Percentiles rank a stretch among this genome's conserved stretches.
phyloP scores from a whole-genome alignment of 2,113 vertebrate species.

The Sterna hirundo region DNA sequence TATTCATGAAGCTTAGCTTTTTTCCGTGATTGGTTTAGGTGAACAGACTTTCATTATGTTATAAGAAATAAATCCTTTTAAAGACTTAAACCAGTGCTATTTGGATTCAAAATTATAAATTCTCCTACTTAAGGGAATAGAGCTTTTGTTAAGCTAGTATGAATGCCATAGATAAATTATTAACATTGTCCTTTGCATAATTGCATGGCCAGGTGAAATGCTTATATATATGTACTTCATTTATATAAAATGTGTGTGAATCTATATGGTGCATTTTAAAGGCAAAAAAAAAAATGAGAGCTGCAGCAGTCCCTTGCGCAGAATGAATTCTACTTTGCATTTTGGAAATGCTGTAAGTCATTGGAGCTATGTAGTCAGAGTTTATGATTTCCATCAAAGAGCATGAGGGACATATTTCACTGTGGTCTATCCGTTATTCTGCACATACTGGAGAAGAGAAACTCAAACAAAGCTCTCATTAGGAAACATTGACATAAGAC shows the following conservation, averaged over 20 bases:
- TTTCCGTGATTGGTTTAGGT: not conserved
- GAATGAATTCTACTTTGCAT: constrained; percentile 23
- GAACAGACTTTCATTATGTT: constrained; percentile 14
- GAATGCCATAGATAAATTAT: constrained; percentile 9
- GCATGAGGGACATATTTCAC: constrained; percentile 48
- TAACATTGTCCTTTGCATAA: constrained; percentile 5
- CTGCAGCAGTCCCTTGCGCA: not conserved
- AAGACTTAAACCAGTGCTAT: constrained; percentile 36
- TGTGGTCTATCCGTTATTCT: constrained; percentile 44
- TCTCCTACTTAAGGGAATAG: constrained; percentile 10
- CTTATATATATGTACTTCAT: not conserved
- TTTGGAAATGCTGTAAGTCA: constrained; percentile 55
- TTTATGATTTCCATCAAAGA: constrained; percentile 63
- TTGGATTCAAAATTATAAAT: constrained; percentile 39
- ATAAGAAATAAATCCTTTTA: constrained; percentile 48
- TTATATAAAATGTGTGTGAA: not conserved
- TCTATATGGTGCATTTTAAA: constrained; percentile 21
- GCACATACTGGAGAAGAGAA: constrained; percentile 41
- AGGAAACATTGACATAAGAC: constrained; percentile 57
- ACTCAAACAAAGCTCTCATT: constrained; percentile 64
- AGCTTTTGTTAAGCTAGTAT: constrained; percentile 14
- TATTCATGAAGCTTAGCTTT: constrained; percentile 32
- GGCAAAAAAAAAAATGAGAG: not conserved
- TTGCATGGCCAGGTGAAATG: constrained; percentile 12
- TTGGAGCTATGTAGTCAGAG: constrained; percentile 39